These are phyloP conservation scores for Solen grandis DNA, from an alignment of 1,140 invertebrate species.

Conservation along the genomic window DNA sequence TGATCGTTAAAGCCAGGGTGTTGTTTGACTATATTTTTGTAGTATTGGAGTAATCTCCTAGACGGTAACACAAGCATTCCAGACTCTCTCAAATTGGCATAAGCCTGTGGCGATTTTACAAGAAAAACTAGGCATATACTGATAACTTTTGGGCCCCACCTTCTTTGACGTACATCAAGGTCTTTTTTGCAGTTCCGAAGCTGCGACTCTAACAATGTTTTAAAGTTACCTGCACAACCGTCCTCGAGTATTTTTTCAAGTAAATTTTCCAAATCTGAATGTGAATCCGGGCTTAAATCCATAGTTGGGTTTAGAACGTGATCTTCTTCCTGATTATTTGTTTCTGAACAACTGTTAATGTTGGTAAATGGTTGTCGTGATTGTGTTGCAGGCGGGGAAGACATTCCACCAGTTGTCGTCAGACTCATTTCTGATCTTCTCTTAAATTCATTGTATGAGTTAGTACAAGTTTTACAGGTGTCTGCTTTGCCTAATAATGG, in stretches of 20 bases:
- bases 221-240: too few relatives aligned
- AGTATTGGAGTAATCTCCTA: too few relatives aligned
- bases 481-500: slow-evolving; percentile 6
- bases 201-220: too few relatives aligned
- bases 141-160: slow-evolving; percentile 36
- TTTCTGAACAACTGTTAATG: not conserved
- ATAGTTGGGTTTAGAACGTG: too few relatives aligned
- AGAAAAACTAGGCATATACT: slow-evolving; percentile 44
- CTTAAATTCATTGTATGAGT: slow-evolving; percentile 25
- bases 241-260: not conserved
- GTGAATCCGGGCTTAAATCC: not conserved
- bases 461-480: slow-evolving; percentile 21
- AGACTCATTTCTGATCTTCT: too few relatives aligned
- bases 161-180: slow-evolving; percentile 25
- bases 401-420: too few relatives aligned
- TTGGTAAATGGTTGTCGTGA: not conserved
- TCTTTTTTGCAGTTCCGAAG: too few relatives aligned
- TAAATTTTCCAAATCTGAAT: not conserved
- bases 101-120: slow-evolving; percentile 27
- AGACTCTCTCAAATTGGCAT: too few relatives aligned
- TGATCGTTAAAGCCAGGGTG: slow-evolving; percentile 15
- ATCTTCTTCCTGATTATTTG: too few relatives aligned
- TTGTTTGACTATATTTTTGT: too few relatives aligned
- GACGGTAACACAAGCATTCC: too few relatives aligned
- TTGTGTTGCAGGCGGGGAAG: not conserved